Conservation (phyloP, 1,140 invertebrate genomes). For the Eciton burchellii region DNA sequence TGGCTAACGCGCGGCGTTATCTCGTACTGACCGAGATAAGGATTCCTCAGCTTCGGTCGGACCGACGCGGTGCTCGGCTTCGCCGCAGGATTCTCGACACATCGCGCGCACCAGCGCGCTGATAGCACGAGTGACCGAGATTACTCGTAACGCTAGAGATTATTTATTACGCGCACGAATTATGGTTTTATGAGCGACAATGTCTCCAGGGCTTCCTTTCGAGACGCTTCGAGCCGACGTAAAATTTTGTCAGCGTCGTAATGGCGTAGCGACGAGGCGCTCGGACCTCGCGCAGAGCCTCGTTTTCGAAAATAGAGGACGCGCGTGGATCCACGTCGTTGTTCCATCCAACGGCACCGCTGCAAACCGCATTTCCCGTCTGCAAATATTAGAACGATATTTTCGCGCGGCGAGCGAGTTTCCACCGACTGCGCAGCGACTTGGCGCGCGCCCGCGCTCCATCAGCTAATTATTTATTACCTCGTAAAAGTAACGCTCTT, state of each 20-base stretch:
- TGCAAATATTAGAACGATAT: constrained; percentile 38
- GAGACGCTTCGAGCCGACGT: not conserved
- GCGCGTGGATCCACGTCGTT: not conserved
- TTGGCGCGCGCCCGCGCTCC: not conserved
- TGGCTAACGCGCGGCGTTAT: not conserved
- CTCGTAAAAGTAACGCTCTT: constrained; percentile 61
- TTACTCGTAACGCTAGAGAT: too few relatives aligned
- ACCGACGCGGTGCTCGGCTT: too few relatives aligned
- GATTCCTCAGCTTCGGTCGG: too few relatives aligned
- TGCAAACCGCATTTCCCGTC: constrained; percentile 9
- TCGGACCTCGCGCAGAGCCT: not conserved
- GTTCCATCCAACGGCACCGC: not conserved
- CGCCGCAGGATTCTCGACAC: too few relatives aligned
- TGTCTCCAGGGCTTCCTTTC: not conserved
- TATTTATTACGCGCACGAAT: too few relatives aligned
- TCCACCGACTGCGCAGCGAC: not conserved
- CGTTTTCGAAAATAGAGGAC: not conserved
- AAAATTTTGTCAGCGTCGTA: constrained; percentile 1
- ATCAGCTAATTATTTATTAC: constrained; percentile 69
- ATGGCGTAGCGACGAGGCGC: not conserved
- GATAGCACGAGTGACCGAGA: too few relatives aligned
- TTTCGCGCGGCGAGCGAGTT: constrained; percentile 7
- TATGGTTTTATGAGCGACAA: too few relatives aligned
- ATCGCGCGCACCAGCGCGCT: too few relatives aligned
- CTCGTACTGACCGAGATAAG: not conserved